These are phyloP conservation scores for Gallinago stenura DNA, from an alignment of 2,797 vertebrate genomes.

Conservation along the genomic window DNA sequence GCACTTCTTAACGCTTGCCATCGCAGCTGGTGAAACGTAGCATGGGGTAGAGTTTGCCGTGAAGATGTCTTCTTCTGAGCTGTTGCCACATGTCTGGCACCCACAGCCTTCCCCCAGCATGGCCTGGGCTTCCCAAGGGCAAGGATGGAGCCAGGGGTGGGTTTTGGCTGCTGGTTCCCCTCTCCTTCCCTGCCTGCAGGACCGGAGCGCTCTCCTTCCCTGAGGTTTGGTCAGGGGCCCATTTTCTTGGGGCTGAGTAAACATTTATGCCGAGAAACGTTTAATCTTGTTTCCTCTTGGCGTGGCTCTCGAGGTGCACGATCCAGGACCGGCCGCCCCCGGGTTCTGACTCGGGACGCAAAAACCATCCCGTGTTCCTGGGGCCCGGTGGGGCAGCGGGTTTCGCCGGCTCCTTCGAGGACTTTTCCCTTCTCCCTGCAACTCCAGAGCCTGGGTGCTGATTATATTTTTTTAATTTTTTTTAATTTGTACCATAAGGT, in stretches of 20 bases:
- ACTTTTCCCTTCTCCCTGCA: background rate
- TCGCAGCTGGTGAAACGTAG: background rate
- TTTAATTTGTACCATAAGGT: background rate
- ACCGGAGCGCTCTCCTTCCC: background rate
- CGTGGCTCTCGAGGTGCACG: background rate
- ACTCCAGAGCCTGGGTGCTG: background rate
- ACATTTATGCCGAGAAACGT: slow-evolving; percentile 8
- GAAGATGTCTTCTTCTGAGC: background rate
- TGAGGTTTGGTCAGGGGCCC: slow-evolving; percentile 26
- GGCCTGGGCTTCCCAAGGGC: background rate
- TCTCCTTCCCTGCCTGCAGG: accelerated
- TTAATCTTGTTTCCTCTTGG: slow-evolving; percentile 44
- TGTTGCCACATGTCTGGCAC: background rate
- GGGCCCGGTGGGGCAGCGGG: background rate
- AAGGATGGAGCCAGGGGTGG: background rate
- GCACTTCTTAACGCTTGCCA: background rate
- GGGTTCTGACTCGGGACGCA: background rate
- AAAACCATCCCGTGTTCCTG: accelerated
- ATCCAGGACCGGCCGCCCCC: accelerated
- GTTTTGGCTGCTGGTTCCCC: background rate
- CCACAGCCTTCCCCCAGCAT: accelerated
- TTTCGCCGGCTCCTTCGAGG: background rate
- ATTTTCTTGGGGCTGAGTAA: slow-evolving; percentile 26
- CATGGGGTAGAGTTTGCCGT: background rate
- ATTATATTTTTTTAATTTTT: background rate